phyloP scores from a whole-genome alignment of 2,113 vertebrate genomes.

The Tympanuchus pallidicinctus region DNA sequence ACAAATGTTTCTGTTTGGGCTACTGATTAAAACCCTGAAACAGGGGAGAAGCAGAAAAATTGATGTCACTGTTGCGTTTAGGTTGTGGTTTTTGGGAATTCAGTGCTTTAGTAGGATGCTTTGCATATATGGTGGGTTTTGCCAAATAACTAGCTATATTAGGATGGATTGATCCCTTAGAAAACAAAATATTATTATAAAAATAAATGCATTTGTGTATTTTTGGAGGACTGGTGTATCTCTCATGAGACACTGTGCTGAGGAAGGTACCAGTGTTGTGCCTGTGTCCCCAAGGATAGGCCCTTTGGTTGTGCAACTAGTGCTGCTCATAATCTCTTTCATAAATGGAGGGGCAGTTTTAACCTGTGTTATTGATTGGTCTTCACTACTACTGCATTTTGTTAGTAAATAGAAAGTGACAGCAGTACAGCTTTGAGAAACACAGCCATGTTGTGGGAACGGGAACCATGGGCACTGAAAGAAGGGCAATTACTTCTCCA shows the following conservation, averaged over 20 bases:
- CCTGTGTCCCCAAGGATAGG: background rate
- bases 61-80: background rate
- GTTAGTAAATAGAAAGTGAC: background rate
- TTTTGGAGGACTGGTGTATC: background rate
- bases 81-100: background rate
- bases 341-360: background rate
- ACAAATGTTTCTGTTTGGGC: slow-evolving; percentile 4
- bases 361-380: accelerated
- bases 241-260: background rate
- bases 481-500: background rate
- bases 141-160: background rate
- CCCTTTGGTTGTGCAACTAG: background rate
- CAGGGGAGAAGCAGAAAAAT: background rate
- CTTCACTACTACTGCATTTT: background rate
- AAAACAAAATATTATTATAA: background rate
- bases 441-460: background rate
- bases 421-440: background rate
- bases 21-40: slow-evolving; percentile 34
- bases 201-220: accelerated
- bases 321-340: background rate
- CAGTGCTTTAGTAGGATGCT: background rate
- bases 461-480: background rate
- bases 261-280: accelerated
- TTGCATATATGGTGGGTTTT: background rate
- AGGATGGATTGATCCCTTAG: background rate